Evolutionary conservation across 1,140 invertebrate genomes (phyloP).

Genomic region (Nasonia giraulti): DNA sequence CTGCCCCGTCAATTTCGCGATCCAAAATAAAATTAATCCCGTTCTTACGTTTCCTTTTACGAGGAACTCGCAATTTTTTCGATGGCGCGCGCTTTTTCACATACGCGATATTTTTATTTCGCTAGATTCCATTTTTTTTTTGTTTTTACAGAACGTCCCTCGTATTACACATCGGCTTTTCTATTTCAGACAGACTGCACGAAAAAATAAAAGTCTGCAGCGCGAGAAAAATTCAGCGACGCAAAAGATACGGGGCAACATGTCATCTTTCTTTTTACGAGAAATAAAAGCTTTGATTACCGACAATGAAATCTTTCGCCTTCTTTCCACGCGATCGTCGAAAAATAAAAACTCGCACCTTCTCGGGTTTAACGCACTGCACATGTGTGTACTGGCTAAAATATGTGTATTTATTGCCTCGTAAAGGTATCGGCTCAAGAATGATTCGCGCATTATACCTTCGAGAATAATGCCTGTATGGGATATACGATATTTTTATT

Average conservation of each 20-base stretch:
- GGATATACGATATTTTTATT: neutral
- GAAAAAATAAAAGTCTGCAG: neutral
- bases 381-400: neutral
- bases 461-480: neutral
- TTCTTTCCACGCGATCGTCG: neutral
- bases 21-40: neutral
- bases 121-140: neutral
- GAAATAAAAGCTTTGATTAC: slow-evolving; percentile 11
- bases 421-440: neutral
- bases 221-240: neutral
- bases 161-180: neutral
- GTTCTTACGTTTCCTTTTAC: neutral
- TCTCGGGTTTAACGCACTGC: neutral
- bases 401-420: neutral
- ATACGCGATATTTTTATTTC: neutral
- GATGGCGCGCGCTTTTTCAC: neutral
- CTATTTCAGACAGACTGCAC: neutral
- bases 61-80: neutral
- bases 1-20: neutral
- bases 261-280: neutral
- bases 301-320: neutral
- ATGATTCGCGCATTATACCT: neutral
- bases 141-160: neutral
- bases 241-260: neutral
- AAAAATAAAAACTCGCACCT: slow-evolving; percentile 1